Base-by-base conservation (phyloP, 2,888 invertebrate genomes). In the Drosophila kokeensis region DNA sequence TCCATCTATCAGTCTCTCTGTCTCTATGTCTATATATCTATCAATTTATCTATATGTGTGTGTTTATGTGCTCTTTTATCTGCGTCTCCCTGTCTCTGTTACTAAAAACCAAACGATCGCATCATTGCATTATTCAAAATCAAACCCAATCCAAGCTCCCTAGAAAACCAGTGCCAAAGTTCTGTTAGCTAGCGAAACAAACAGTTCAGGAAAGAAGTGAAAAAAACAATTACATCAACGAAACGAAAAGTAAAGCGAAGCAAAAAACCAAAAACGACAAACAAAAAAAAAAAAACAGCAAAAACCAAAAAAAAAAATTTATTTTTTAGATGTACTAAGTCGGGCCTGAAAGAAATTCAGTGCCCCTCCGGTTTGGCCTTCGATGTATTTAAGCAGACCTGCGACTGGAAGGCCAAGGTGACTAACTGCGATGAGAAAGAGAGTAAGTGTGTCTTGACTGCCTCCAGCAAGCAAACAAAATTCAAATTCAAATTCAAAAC, bases 351-450 rank as follows among this genome's bases (percentile, higher is more conserved):
- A 96, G 97, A 97, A 96, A 97, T 98, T 95, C 97, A 97, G 95
- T 98, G 98, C 95, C 98, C 98, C 94, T 97, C 97, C 94, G 98
- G 98, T 95, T 95, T 98, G 96, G 96, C 98, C 95, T 98, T 98
- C 96, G 98, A 98, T 96, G 96, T 98, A 95, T 97, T 97, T 95
- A 98, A 98, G 95, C 98, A 98, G 95, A 98, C 98, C 94, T 98
- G 98, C 95, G 98, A 98, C 96, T 98, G 98, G 98, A 98, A 98
- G 96, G 97, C 97, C 95, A 97, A 98, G 96, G 98, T 98, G 95
- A 96, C 95, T 95, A 98, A 97, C 96, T 98, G 98, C 96, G 97
- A 97, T 95, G 96, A 96, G 95, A 95, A 97, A 94, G 98, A 98
- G 96, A 98, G 98, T 98, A 97, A 98, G 98, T 96, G 84, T 96